Base-by-base conservation (phyloP, 2,113 vertebrate genomes). In the Pelecanoides urinatrix region DNA sequence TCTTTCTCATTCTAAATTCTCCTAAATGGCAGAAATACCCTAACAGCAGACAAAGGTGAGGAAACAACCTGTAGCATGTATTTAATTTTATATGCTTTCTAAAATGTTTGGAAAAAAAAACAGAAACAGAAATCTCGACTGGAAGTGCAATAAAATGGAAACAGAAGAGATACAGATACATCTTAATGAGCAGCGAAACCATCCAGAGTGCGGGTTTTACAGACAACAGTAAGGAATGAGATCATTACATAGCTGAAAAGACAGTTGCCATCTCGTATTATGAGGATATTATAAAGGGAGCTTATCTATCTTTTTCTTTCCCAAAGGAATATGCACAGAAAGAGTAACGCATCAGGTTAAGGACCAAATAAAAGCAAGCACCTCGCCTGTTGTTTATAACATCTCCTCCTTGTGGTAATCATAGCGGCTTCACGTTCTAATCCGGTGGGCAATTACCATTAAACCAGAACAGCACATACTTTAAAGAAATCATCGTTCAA, bases 161-260 rank as follows among this genome's bases (percentile, higher is more conserved):
- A 83, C 16, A 83, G 40, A 75, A 86, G 38, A 90, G 22, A 55
- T 55, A 58, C 7, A 70, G 38, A 56, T 86, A 47, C 3, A 27
- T 38, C 14, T 42, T 92, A 89, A 79, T 52, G 40, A 86, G 34
- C 61, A 94, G 44, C n/a, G 36, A 93, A 96, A 91, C 45, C 25
- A 85, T 90, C 68, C 92, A 76, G 79, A 84, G 53, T 89, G 76
- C 21, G 7, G 94, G 65, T 93, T 70, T 84, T 90, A 29, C 42
- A 88, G 77, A 90, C 93, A 96, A 92, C 55, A 87, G 19, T 66
- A 85, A 90, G 63, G 66, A 92, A 96, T 55, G 19, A 96, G 67
- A 93, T 95, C 95, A 97, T 96, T 97, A 92, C 49, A 59, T 47
- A 85, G 49, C 49, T 96, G 62, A 92, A 93, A 85, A 94, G 65